Evolutionary conservation across 1,140 invertebrate species (phyloP).

Genomic region (Sarcophaga bullata): DNA sequence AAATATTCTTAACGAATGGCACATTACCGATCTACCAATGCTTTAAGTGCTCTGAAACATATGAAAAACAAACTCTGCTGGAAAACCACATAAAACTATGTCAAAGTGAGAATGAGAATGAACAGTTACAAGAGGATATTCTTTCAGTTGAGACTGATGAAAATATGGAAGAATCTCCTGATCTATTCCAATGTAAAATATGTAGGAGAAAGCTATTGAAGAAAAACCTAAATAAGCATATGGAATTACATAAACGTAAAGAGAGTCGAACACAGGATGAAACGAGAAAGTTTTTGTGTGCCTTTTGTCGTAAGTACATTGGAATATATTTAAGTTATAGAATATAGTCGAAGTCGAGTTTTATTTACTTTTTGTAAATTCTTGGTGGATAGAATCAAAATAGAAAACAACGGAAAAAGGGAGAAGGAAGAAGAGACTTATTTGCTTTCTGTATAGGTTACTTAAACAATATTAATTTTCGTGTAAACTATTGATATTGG

Average conservation of each 20-base stretch:
- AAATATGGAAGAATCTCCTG: not conserved
- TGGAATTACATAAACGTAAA: slow-evolving; percentile 38
- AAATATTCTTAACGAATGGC: not conserved
- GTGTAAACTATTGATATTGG: no score
- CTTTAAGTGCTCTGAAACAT: not conserved
- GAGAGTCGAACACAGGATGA: slow-evolving; percentile 5
- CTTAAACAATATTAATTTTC: no score
- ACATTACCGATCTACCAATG: not conserved
- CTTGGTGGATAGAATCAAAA: no score
- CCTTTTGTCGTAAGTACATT: slow-evolving; percentile 45
- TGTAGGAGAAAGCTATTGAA: slow-evolving; percentile 43
- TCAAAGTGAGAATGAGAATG: not conserved
- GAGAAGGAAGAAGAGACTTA: no score
- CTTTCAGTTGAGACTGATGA: slow-evolving; percentile 33
- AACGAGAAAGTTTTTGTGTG: slow-evolving; percentile 36
- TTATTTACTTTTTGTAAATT: not conserved
- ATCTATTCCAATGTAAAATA: slow-evolving; percentile 39
- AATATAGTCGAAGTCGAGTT: not conserved
- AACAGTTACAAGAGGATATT: not conserved
- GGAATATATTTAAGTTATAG: not conserved
- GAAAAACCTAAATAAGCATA: slow-evolving; percentile 44
- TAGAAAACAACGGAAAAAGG: no score
- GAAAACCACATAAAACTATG: not conserved
- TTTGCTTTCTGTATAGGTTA: no score
- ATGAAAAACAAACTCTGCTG: not conserved